Evolutionary conservation across 2,113 vertebrate species (phyloP).

Genomic region (Pleuronectes platessa): DNA sequence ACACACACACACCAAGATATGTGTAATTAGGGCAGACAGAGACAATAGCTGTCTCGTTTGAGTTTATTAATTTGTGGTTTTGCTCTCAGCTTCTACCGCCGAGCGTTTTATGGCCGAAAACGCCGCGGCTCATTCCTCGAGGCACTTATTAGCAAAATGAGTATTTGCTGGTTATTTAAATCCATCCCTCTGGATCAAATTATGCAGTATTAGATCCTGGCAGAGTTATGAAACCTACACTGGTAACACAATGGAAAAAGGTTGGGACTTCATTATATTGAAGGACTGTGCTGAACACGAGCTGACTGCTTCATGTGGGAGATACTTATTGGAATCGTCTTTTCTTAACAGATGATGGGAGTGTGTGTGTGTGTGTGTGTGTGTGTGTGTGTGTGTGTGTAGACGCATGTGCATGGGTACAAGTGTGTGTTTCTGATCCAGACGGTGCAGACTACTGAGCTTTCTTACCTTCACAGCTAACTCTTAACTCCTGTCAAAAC

Average conservation of each 20-base stretch:
- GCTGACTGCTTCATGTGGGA: conserved; percentile 21
- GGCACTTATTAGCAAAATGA: conserved; percentile 44
- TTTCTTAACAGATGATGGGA: not conserved
- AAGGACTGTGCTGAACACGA: conserved; percentile 23
- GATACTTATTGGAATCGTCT: conserved; percentile 23
- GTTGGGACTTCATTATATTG: conserved; percentile 27
- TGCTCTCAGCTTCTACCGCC: conserved; percentile 48
- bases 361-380: conserved; percentile 14
- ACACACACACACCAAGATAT: conserved; percentile 26
- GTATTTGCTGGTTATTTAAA: conserved; percentile 49
- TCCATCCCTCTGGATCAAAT: conserved; percentile 60
- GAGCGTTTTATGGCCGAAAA: conserved; percentile 46
- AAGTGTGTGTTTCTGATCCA: conserved; percentile 65
- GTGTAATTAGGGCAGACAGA: conserved; percentile 57
- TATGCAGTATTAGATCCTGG: conserved; percentile 51
- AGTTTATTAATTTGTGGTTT: conserved; percentile 64
- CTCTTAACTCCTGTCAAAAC: conserved; percentile 89
- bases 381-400: not conserved
- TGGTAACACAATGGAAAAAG: conserved; percentile 39
- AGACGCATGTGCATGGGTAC: not conserved
- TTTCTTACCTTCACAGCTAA: conserved; percentile 81
- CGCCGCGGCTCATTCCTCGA: conserved; percentile 10
- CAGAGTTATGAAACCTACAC: conserved; percentile 42
- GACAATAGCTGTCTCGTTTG: conserved; percentile 48
- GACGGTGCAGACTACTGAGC: conserved; percentile 76